Base-by-base conservation (phyloP, 2,113 vertebrate genomes). In the Nyctibius bracteatus region DNA sequence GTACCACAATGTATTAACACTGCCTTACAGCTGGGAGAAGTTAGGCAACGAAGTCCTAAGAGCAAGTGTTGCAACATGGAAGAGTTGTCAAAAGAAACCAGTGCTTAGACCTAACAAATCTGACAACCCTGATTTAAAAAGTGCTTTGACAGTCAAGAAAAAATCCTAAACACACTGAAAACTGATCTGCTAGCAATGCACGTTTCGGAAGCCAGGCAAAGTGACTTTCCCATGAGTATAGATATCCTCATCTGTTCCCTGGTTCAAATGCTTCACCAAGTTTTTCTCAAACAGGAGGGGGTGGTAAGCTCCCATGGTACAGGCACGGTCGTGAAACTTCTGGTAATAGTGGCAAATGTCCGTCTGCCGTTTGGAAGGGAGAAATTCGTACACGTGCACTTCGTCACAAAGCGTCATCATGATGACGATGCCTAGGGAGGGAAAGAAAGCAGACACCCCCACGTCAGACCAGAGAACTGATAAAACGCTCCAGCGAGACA, bases 261-360 rank as follows among this genome's bases (percentile, higher is more conserved):
- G 97, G 52, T 98, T 98, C 41, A 98, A 65, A 24, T 97, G 96
- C 67, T 98, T 98, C 74, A 98, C 97, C 94, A 99, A 43, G 63
- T 98, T 98, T 55, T 98, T 98, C 96, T 99, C 98, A 37, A 98
- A 99, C 66, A 98, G 96, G 35, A 98, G 97, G 0, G 98, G 98
- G 82, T 99, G 98, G 91, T 98, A 99, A 49, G 97, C 98, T 1
- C 98, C 98, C 97, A 98, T 88, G 2, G 98, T 98, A 82, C 98
- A 99, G 49, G 98, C 98, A 4, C 67, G 96, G 83, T 98, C 98
- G 0, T 97, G 97, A 39, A 96, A 98, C 78, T 74, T 97, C 90
- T 98, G 97, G 92, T 98, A 98, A 30, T 98, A 98, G 87, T 98
- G 97, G 90, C 98, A 98, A 62, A 98, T 43, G 11, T 98, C 98